Base-by-base conservation (phyloP, 64 coral and sea anemone genomes). In the Dendrophyllia cribrosa region DNA sequence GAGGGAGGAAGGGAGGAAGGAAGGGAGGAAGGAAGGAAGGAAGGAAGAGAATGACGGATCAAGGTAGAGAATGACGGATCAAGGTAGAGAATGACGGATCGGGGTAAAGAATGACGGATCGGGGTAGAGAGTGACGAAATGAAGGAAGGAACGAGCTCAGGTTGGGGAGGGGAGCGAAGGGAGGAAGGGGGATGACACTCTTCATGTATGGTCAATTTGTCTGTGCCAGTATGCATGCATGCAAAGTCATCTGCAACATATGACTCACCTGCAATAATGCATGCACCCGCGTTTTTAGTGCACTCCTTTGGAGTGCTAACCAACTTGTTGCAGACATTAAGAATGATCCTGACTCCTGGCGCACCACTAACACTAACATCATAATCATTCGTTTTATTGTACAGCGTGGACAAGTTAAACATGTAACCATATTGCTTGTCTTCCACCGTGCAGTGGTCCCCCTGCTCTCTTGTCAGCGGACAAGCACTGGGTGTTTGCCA, bases 401-500 rank as follows among this genome's bases (percentile, higher is more conserved):
- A 68, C 71, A 95, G 62, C 7, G 14, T 43, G 8, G 46, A 76
- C 45, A 95, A 85, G 51, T 90, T 15, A 70, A 85, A 95, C 62
- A 59, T 51, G 70, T 85, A 89, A 2, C 78, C 87, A 83, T 90
- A 90, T 15, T 82, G 76, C 51, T 59, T 78, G 74, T 95, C 93
- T 19, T 68, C 61, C 21, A 95, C 93, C 22, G 19, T 66, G 55
- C 93, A 95, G 51, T 86, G 19, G 1, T 43, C 6, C 11, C 87
- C 93, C 15, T 63, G 7, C 43, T 74, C 72, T 63, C 20, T 56
- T 2, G 70, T 95, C 59, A 95, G 59, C 4, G 86, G 58, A 89
- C 93, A 95, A 6, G 93, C 93, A 70, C 93, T 95, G n/a, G 93
- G 93, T 44, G 93, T 95, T 47, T 85, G 45, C 93, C 93, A 95